Percentiles rank a stretch among this genome's conserved stretches.
Evolutionary conservation across 2,888 invertebrate genomes (phyloP).

Genomic region (Eretmocerus hayati): DNA sequence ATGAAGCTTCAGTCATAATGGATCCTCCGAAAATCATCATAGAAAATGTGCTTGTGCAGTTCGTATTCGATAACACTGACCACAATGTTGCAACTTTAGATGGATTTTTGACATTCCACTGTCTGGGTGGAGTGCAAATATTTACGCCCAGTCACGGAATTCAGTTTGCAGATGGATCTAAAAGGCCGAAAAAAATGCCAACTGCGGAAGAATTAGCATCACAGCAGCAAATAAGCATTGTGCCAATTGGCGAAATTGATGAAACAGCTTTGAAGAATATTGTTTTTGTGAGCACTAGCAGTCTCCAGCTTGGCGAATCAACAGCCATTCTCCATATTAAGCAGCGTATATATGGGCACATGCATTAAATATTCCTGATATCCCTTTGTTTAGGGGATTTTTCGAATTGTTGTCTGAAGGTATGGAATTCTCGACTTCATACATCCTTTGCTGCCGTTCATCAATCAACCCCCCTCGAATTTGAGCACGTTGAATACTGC

Average conservation of each 20-base stretch:
- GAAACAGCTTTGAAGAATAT: not conserved
- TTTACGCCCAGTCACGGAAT: not conserved
- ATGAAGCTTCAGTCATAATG: conserved; percentile 13
- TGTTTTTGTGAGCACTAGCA: not conserved
- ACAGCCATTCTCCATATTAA: not conserved
- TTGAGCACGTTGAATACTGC: not conserved
- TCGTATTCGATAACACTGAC: not conserved
- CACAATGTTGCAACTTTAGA: conserved; percentile 1
- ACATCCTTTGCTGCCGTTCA: not conserved
- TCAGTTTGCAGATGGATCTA: not conserved
- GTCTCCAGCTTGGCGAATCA: not conserved
- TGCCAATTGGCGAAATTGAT: not conserved
- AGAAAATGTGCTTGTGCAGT: not conserved
- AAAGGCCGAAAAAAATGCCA: not conserved
- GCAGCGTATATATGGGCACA: not conserved
- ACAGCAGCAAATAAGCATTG: not conserved
- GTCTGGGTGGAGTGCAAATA: not conserved
- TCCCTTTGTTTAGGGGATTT: conserved; percentile 1
- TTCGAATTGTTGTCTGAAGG: not conserved
- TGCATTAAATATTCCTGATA: not conserved
- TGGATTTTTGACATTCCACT: conserved; percentile 9
- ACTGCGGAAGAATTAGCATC: not conserved
- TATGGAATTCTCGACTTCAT: not conserved
- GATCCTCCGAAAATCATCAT: too few relatives aligned
- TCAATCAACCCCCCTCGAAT: not conserved